Percentiles rank a stretch among this genome's conserved stretches.
Conservation (phyloP, 2,888 invertebrate species). For the Phortica okadai region DNA sequence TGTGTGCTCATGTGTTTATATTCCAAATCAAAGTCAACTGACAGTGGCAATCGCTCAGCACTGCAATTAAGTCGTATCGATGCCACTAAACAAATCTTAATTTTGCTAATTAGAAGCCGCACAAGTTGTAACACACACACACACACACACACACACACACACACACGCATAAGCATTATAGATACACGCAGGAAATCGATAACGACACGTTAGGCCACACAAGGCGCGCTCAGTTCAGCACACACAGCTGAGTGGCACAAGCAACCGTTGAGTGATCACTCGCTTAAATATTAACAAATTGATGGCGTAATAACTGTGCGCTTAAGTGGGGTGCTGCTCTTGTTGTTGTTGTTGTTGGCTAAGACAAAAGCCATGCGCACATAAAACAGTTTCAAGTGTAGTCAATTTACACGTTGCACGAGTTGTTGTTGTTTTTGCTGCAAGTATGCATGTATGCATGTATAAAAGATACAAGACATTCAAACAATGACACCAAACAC, state of each 20-base stretch:
- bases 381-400: conserved; percentile 1
- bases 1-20: neutral
- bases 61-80: neutral
- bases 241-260: neutral
- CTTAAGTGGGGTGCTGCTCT: conserved; percentile 51
- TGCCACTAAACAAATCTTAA: conserved; percentile 29
- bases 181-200: conserved; percentile 1
- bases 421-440: too few relatives aligned
- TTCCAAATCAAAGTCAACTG: neutral
- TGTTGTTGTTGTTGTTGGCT: neutral
- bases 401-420: neutral
- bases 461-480: too few relatives aligned
- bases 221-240: neutral
- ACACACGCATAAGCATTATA: neutral
- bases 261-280: conserved; percentile 30
- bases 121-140: neutral
- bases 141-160: too few relatives aligned
- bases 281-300: conserved; percentile 35
- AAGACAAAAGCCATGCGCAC: conserved; percentile 15
- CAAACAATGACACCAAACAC: conserved; percentile 16
- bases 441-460: too few relatives aligned
- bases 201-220: conserved; percentile 2
- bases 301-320: conserved; percentile 52
- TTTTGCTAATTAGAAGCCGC: conserved; percentile 27
- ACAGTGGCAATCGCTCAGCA: conserved; percentile 8